phyloP scores from a whole-genome alignment of 2,797 vertebrate species.

The Pygocentrus nattereri region DNA sequence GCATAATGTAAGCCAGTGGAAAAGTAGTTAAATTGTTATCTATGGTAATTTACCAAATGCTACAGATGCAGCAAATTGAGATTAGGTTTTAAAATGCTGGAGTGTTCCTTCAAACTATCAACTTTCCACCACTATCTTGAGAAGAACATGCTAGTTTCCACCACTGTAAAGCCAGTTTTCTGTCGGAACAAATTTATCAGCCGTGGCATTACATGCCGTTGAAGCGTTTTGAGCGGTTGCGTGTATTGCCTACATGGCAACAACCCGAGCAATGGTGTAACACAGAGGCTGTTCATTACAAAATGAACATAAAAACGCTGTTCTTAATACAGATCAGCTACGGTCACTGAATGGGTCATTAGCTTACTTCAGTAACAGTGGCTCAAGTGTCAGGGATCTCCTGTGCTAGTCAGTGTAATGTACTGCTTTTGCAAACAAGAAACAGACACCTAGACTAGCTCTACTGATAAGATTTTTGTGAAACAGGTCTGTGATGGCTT shows the following conservation, averaged over 20 bases:
- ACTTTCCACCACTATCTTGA: background rate
- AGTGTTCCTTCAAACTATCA: background rate
- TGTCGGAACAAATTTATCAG: background rate
- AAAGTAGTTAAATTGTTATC: too few species aligned
- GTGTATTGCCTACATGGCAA: background rate
- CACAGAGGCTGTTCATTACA: background rate
- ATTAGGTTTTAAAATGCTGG: background rate
- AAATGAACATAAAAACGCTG: background rate
- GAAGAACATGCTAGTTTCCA: background rate
- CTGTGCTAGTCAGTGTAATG: background rate
- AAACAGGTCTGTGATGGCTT: background rate
- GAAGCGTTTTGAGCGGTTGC: background rate
- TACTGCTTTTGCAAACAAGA: background rate
- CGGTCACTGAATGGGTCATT: too few species aligned
- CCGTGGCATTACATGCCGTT: background rate
- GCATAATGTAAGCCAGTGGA: background rate
- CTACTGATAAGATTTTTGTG: slow-evolving; percentile 16
- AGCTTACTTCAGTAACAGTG: background rate
- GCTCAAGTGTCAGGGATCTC: background rate
- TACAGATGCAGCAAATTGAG: background rate
- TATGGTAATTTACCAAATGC: background rate
- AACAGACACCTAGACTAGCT: background rate
- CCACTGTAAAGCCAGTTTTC: background rate
- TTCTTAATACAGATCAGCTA: background rate
- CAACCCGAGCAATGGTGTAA: background rate